Conservation (phyloP, 2,113 vertebrate genomes). For the Tympanuchus pallidicinctus region DNA sequence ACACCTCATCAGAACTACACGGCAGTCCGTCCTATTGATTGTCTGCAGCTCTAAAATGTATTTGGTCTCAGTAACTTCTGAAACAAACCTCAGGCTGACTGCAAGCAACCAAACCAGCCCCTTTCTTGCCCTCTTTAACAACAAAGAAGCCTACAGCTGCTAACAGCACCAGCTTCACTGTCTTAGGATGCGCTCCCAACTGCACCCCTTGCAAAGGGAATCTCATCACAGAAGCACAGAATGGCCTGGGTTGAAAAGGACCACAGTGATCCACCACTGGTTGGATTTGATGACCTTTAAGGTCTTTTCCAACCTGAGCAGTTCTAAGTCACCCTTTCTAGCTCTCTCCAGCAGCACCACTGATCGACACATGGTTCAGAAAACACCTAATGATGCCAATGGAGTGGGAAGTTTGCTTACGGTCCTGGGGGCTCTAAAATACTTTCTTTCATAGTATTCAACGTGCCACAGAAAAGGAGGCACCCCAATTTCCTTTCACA, state of each 20-base stretch:
- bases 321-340: not conserved
- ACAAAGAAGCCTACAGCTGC: not conserved
- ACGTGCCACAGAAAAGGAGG: not conserved
- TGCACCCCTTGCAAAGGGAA: not conserved
- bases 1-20: not conserved
- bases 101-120: rapidly evolving
- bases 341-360: not conserved
- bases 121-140: not conserved
- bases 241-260: too few species aligned
- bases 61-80: not conserved
- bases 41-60: not conserved
- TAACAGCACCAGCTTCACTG: not conserved
- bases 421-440: not conserved
- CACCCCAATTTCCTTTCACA: not conserved
- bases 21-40: not conserved
- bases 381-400: not conserved
- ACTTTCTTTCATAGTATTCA: not conserved
- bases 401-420: not conserved
- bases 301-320: too few species aligned
- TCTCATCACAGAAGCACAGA: too few species aligned
- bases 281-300: too few species aligned
- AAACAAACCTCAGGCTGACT: rapidly evolving
- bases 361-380: not conserved
- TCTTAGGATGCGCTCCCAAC: not conserved
- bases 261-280: too few species aligned